These are phyloP conservation scores for Sesamia nonagrioides DNA, from an alignment of 1,140 invertebrate genomes.

Conservation along the genomic window DNA sequence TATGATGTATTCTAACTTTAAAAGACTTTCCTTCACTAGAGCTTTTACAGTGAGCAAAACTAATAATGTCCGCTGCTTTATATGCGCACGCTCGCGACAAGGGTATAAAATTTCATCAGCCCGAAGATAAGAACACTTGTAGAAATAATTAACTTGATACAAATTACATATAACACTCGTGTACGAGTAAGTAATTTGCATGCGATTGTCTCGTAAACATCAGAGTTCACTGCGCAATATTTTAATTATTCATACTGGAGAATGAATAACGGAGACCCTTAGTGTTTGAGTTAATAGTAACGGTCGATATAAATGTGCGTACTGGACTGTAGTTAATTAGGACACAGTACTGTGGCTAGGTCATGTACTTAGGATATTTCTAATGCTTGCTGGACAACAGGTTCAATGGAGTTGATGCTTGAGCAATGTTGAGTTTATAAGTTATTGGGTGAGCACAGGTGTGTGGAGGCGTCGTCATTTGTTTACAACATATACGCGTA, in stretches of 20 bases:
- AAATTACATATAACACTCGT: conserved; percentile 55
- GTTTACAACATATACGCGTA: conserved; percentile 64
- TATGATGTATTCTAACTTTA: background rate
- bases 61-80: conserved; percentile 45
- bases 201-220: conserved; percentile 59
- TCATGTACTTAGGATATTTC: conserved; percentile 16
- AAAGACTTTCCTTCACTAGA: background rate
- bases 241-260: conserved; percentile 53
- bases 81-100: conserved; percentile 46
- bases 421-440: conserved; percentile 15
- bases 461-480: conserved; percentile 59
- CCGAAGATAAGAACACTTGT: conserved; percentile 52
- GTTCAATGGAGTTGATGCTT: conserved; percentile 47
- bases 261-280: conserved; percentile 49
- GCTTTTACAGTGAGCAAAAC: conserved; percentile 9
- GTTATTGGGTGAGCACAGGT: conserved; percentile 49
- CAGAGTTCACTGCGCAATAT: conserved; percentile 59
- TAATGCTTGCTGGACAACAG: conserved; percentile 12
- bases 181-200: conserved; percentile 57
- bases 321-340: conserved; percentile 26
- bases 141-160: conserved; percentile 57
- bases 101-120: conserved; percentile 59
- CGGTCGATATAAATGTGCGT: conserved; percentile 22
- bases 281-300: conserved; percentile 45
- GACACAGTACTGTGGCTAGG: conserved; percentile 6